These are phyloP conservation scores for Eledona agricola DNA, from an alignment of 2,888 invertebrate species.

Conservation along the genomic window DNA sequence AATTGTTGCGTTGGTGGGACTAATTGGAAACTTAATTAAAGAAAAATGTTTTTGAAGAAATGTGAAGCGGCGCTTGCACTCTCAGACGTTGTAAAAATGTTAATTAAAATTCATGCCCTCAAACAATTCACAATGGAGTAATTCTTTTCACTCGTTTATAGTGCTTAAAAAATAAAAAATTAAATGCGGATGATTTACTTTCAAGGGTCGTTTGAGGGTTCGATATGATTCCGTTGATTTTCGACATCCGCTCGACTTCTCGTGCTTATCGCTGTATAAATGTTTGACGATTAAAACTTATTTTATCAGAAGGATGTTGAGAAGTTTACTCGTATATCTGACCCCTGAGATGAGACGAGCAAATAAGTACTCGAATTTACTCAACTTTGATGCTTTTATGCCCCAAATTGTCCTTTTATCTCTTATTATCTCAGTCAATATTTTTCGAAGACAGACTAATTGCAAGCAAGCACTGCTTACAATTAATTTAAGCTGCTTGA, in stretches of 20 bases:
- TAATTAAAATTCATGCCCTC: slow-evolving; percentile 31
- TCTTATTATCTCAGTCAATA: slow-evolving; percentile 1
- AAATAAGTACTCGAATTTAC: slow-evolving; percentile 12
- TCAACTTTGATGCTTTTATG: not conserved
- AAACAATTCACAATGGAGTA: slow-evolving; percentile 24
- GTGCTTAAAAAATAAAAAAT: slow-evolving; percentile 4
- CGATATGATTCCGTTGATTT: slow-evolving; percentile 11
- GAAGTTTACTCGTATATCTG: slow-evolving; percentile 18
- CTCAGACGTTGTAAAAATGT: slow-evolving; percentile 12
- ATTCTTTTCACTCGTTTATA: slow-evolving; percentile 20
- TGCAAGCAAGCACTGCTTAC: slow-evolving; percentile 3
- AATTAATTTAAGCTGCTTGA: slow-evolving; percentile 16
- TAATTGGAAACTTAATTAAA: slow-evolving; percentile 34
- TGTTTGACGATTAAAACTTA: slow-evolving; percentile 28
- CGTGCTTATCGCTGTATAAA: slow-evolving; percentile 4
- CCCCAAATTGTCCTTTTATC: not conserved
- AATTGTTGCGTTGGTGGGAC: too few relatives aligned
- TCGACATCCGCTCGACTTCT: slow-evolving; percentile 2
- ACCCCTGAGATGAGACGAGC: slow-evolving; percentile 11
- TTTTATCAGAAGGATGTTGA: slow-evolving; percentile 21
- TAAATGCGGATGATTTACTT: slow-evolving; percentile 7
- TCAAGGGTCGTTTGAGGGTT: not conserved
- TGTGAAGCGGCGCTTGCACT: slow-evolving; percentile 2
- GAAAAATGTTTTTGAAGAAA: slow-evolving; percentile 27
- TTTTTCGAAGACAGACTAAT: slow-evolving; percentile 13